Percentiles rank a stretch among this genome's conserved stretches.
Conservation (phyloP, 2,888 invertebrate species). For the Drosophila recens region DNA sequence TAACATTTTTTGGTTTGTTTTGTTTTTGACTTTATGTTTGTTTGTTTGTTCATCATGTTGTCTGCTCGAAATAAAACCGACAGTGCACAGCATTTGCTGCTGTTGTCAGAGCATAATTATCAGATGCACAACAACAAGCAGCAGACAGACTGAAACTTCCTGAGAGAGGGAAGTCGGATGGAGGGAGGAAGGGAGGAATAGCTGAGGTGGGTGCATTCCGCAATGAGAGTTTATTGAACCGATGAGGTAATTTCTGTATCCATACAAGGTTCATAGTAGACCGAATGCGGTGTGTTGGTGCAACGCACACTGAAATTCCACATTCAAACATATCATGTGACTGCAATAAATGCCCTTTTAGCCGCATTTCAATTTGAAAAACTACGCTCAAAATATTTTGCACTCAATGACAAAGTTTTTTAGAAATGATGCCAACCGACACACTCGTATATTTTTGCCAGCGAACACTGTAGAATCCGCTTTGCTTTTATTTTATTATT, state of each 20-base stretch:
- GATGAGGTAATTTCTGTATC: constrained; percentile 23
- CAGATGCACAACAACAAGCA: constrained; percentile 61
- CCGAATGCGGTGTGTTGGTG: constrained; percentile 26
- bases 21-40: constrained; percentile 31
- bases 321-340: constrained; percentile 32
- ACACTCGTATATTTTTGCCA: constrained; percentile 14
- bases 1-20: constrained; percentile 28
- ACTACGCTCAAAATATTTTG: constrained; percentile 36
- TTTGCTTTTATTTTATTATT: constrained; percentile 13
- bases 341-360: constrained; percentile 43
- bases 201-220: constrained; percentile 24
- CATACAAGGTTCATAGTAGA: constrained; percentile 25
- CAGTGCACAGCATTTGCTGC: constrained; percentile 35
- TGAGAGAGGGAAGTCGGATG: background rate
- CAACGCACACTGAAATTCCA: constrained; percentile 6
- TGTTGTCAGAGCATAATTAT: constrained; percentile 69
- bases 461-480: constrained; percentile 20
- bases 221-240: constrained; percentile 71
- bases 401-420: constrained; percentile 59
- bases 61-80: constrained; percentile 63
- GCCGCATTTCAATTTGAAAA: constrained; percentile 53
- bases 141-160: constrained; percentile 39
- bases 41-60: constrained; percentile 38
- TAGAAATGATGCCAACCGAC: constrained; percentile 48
- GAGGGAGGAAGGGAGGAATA: background rate